These are phyloP conservation scores for Mylabris phalerata DNA, from an alignment of 1,140 invertebrate genomes.

Conservation along the genomic window DNA sequence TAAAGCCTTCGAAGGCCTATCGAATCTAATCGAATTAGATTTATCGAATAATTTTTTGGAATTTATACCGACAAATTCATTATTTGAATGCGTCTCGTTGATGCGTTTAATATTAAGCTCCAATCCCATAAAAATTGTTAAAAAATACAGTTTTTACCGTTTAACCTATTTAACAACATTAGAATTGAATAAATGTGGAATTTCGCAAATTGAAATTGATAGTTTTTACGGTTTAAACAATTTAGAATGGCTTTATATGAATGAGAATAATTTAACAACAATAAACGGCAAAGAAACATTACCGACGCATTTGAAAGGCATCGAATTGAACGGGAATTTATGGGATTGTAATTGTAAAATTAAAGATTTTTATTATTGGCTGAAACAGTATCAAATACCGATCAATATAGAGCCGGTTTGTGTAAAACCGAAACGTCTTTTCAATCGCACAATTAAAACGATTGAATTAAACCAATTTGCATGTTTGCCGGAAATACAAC, in stretches of 20 bases:
- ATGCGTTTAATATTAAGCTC: constrained; percentile 72
- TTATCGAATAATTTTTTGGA: constrained; percentile 72
- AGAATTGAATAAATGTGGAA: constrained; percentile 71
- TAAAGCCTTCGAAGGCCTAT: constrained; percentile 70
- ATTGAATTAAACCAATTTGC: constrained; percentile 69
- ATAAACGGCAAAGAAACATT: constrained; percentile 61
- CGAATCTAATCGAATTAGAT: constrained; percentile 83
- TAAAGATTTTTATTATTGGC: constrained; percentile 66
- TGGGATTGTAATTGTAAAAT: constrained; percentile 83
- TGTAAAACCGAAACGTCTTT: constrained; percentile 57
- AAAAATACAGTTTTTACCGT: constrained; percentile 62
- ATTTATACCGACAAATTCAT: constrained; percentile 66
- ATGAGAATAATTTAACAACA: constrained; percentile 68
- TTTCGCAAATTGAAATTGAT: constrained; percentile 64
- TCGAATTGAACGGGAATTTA: constrained; percentile 68
- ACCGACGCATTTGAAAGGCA: constrained; percentile 61
- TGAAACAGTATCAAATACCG: constrained; percentile 64
- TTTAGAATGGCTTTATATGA: constrained; percentile 75
- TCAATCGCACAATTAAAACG: constrained; percentile 57
- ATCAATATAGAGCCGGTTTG: constrained; percentile 67
- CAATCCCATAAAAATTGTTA: constrained; percentile 68
- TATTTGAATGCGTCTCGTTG: constrained; percentile 65
- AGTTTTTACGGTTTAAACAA: constrained; percentile 73
- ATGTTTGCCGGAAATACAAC: constrained; percentile 69
- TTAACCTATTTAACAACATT: constrained; percentile 68